Evolutionary conservation across 2,797 vertebrate species (phyloP).

Genomic region (Adrianichthys oophorus): DNA sequence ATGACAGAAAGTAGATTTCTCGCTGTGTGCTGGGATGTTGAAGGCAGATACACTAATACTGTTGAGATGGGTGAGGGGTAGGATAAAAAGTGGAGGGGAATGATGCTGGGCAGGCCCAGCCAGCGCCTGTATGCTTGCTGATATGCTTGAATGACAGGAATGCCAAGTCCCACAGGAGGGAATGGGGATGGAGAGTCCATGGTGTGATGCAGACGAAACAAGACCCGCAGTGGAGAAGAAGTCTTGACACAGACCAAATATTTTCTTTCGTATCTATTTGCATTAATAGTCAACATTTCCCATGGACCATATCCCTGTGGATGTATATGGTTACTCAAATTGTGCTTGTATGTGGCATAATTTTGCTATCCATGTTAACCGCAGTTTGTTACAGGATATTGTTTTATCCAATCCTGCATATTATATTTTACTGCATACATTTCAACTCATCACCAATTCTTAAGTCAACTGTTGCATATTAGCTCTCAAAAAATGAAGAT

Average conservation of each 20-base stretch:
- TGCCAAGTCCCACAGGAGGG: conserved; percentile 67
- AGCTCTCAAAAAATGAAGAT: no score
- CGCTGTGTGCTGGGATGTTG: conserved; percentile 45
- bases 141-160: conserved; percentile 78
- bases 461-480: no score
- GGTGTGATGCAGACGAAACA: conserved; percentile 37
- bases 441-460: no score
- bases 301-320: no score
- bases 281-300: conserved; percentile 17
- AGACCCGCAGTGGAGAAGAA: conserved; percentile 47
- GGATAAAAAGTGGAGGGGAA: conserved; percentile 30
- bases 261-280: conserved; percentile 49
- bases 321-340: no score
- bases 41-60: conserved; percentile 46
- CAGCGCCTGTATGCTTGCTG: conserved; percentile 72
- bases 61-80: conserved; percentile 33
- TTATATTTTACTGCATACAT: no score
- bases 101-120: conserved; percentile 60
- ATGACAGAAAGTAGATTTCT: conserved; percentile 31
- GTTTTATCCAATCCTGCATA: no score
- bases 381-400: no score
- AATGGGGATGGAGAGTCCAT: conserved; percentile 43
- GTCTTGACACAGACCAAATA: conserved; percentile 41
- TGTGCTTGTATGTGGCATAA: no score
- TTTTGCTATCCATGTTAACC: no score